Evolutionary conservation across 2,113 vertebrate genomes (phyloP).

Genomic region (Glaucidium brasilianum): DNA sequence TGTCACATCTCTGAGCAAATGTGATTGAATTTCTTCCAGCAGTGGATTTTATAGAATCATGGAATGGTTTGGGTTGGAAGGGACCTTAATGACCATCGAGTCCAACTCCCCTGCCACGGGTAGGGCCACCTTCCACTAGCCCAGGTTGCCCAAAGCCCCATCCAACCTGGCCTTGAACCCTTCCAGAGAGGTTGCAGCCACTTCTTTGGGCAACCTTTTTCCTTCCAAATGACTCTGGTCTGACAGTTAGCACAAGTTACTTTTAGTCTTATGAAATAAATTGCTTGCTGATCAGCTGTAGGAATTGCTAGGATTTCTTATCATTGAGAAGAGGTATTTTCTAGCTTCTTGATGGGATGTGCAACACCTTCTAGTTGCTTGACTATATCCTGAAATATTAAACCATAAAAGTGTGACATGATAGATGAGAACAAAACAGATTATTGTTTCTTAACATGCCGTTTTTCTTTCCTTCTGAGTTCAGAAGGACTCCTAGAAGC

Average conservation of each 20-base stretch:
- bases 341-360: neutral
- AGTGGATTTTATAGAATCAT: neutral
- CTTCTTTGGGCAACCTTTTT: neutral
- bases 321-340: neutral
- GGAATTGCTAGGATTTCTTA: neutral
- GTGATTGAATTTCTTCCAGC: conserved; percentile 18
- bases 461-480: conserved; percentile 22
- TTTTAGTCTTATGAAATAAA: neutral
- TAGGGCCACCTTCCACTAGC: too few relatives aligned
- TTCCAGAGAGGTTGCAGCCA: too few relatives aligned
- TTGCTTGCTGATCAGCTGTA: neutral
- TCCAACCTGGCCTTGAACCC: too few relatives aligned
- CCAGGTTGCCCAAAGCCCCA: too few relatives aligned
- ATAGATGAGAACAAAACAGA: neutral
- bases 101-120: too few relatives aligned
- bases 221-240: neutral
- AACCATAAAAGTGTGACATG: neutral
- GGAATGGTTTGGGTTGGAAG: too few relatives aligned
- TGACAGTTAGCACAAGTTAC: neutral
- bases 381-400: neutral
- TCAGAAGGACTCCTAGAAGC: neutral
- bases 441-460: neutral
- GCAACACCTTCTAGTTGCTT: neutral
- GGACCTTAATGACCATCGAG: too few relatives aligned
- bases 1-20: conserved; percentile 1